These are phyloP conservation scores for Embidobia sp. DNA, from an alignment of 2,888 invertebrate species.

Conservation along the genomic window DNA sequence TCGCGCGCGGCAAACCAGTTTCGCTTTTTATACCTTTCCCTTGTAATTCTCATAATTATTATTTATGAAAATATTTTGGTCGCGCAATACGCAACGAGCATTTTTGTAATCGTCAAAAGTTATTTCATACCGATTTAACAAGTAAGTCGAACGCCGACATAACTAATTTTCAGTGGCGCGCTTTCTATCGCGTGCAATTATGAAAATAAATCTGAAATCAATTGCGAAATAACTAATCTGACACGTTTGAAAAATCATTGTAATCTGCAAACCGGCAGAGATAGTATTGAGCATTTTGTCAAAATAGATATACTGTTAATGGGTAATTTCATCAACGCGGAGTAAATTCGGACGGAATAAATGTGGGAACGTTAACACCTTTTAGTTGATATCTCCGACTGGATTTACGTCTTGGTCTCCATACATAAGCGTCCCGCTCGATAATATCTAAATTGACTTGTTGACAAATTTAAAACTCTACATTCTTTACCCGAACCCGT, in stretches of 20 bases:
- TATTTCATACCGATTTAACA: slow-evolving; percentile 6
- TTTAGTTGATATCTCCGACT: slow-evolving; percentile 32
- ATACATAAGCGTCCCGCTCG: slow-evolving; percentile 30
- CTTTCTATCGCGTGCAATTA: slow-evolving; percentile 21
- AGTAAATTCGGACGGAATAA: slow-evolving; percentile 41
- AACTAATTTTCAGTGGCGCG: slow-evolving; percentile 14
- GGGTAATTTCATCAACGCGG: slow-evolving; percentile 39
- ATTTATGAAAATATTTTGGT: slow-evolving; percentile 28
- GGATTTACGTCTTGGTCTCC: slow-evolving; percentile 39
- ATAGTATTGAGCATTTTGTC: slow-evolving; percentile 19
- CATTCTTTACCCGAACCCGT: slow-evolving; percentile 19
- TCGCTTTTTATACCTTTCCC: slow-evolving; percentile 7
- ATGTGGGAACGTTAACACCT: slow-evolving; percentile 55
- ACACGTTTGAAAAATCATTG: slow-evolving; percentile 12
- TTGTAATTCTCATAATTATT: slow-evolving; percentile 31
- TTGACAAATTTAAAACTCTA: slow-evolving; percentile 54
- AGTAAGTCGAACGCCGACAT: slow-evolving; percentile 18
- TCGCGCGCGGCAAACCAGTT: slow-evolving; percentile 30
- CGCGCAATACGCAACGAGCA: neutral
- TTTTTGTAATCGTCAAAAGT: slow-evolving; percentile 24
- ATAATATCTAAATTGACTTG: slow-evolving; percentile 58
- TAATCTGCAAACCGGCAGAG: slow-evolving; percentile 20
- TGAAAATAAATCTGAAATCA: slow-evolving; percentile 10
- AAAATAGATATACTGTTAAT: slow-evolving; percentile 22
- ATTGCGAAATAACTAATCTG: too few species aligned